Conservation (phyloP, 2,888 invertebrate genomes). For the Hyposoter didymator region DNA sequence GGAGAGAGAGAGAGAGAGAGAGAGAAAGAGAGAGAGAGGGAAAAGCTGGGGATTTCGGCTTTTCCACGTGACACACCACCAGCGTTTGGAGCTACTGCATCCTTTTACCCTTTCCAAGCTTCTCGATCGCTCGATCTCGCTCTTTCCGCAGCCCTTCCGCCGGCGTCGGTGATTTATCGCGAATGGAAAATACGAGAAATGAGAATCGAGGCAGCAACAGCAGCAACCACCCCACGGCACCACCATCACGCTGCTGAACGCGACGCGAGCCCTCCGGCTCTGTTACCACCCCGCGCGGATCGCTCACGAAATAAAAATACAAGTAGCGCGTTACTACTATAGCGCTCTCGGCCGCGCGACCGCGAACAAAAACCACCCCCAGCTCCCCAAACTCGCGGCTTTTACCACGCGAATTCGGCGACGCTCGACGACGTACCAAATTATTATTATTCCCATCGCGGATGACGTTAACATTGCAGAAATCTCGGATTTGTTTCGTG, state of each 20-base stretch:
- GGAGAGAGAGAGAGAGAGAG: constrained; percentile 23
- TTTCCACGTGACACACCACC: constrained; percentile 76
- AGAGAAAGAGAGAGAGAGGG: constrained; percentile 6
- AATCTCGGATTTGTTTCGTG: constrained; percentile 11
- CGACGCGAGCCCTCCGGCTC: constrained; percentile 60
- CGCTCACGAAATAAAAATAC: constrained; percentile 32
- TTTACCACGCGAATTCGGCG: constrained; percentile 63
- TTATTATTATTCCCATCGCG: constrained; percentile 59
- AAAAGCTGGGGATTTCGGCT: constrained; percentile 66
- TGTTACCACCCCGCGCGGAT: constrained; percentile 49
- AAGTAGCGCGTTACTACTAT: constrained; percentile 48
- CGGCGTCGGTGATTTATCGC: constrained; percentile 82
- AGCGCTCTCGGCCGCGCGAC: constrained; percentile 54
- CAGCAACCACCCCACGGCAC: constrained; percentile 43
- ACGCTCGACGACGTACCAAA: constrained; percentile 62
- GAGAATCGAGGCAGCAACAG: constrained; percentile 77
- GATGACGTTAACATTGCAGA: constrained; percentile 53
- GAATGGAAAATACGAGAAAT: constrained; percentile 83
- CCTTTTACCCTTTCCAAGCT: constrained; percentile 39
- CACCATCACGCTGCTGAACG: constrained; percentile 36
- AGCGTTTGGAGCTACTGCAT: constrained; percentile 63
- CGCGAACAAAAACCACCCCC: constrained; percentile 59
- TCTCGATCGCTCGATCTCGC: constrained; percentile 68
- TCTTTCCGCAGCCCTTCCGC: constrained; percentile 78
- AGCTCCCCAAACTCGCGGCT: constrained; percentile 32